phyloP scores from a whole-genome alignment of 2,888 invertebrate genomes.

The Melinopterus prodromus region DNA sequence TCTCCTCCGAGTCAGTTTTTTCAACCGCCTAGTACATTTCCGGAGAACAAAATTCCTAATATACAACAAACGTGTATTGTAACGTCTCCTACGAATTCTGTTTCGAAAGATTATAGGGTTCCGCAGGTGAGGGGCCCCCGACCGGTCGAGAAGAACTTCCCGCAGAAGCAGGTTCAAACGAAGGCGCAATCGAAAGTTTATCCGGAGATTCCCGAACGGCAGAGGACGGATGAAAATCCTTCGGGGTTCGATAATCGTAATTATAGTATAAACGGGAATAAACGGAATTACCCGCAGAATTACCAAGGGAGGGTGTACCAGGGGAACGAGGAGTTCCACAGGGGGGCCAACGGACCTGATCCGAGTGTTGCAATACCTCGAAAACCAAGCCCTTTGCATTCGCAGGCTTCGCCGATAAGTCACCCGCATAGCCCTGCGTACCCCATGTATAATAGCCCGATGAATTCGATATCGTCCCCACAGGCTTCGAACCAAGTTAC shows the following conservation, averaged over 20 bases:
- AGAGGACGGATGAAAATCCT: constrained; percentile 64
- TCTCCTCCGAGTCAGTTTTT: constrained; percentile 64
- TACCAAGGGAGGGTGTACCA: constrained; percentile 66
- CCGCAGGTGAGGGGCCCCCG: constrained; percentile 64
- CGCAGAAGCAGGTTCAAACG: constrained; percentile 69
- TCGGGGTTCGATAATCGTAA: constrained; percentile 78
- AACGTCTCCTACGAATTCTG: constrained; percentile 68
- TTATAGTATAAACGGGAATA: constrained; percentile 64
- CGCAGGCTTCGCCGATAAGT: constrained; percentile 76
- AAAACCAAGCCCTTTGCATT: constrained; percentile 74
- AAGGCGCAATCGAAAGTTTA: constrained; percentile 83
- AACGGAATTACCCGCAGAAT: constrained; percentile 65
- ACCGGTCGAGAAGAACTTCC: constrained; percentile 55
- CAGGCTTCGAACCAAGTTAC: constrained; percentile 69
- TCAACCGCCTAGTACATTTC: constrained; percentile 53
- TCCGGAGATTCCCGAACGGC: constrained; percentile 67
- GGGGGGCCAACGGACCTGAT: constrained; percentile 62
- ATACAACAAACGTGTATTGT: constrained; percentile 79
- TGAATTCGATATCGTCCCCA: constrained; percentile 78
- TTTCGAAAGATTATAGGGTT: constrained; percentile 70
- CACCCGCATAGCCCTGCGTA: constrained; percentile 83
- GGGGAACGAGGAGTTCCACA: constrained; percentile 52
- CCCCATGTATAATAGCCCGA: constrained; percentile 85
- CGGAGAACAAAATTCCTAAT: constrained; percentile 56
- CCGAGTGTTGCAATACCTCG: constrained; percentile 71